Evolutionary conservation across 2,888 invertebrate species (phyloP), one percentile per base, ranked within the genome.

Genomic region (Drosophila emarginata): DNA sequence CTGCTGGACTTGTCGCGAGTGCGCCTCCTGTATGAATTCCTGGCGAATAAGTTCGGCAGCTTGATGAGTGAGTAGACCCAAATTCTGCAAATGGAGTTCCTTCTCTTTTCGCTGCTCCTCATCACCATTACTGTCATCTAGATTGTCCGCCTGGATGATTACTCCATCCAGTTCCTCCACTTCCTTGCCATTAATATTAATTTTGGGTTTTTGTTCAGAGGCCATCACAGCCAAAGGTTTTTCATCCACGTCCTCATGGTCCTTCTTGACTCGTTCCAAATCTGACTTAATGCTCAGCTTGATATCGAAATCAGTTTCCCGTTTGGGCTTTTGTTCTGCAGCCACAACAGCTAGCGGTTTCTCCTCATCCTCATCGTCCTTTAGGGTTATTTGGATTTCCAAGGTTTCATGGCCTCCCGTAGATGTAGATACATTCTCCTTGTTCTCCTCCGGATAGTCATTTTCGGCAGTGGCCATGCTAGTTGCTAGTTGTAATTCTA

Each of bases 1-100:
- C 11, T 83, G 64, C n/a, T 89, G 64, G 3, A 80, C 77, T 52
- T 68, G 74, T 2, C 87, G 87, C 0, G 79, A 72, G 40, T 78
- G 77, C 5, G 87, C 87, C 64, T 82, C 80, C 67, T 90, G 89
- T 37, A 91, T 89, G 53, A 87, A 88, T 70, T 91, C 90, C 76
- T 89, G 90, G 14, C 92, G 94, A 59, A 94, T 93, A 70, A 93
- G 93, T 15, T 95, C 95, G 0, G 95, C 95, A 6, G 95, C 95
- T 83, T 95, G 94, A 80, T 95, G 93, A 0, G 96, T 96, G 36
- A 96, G 93, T 53, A 97, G 89, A 0, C 97, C 97, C 36, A 97
- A 91, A 6, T 95, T 94, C 82, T 95, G 93, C 2, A 97, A 90
- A 52, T 96, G 95, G 57, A 94, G 94, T 80, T 96, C 96, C 86